Percentiles rank a stretch among this genome's conserved stretches.
Conservation (phyloP, 2,797 vertebrate genomes). For the Sebastes trivittatus region DNA sequence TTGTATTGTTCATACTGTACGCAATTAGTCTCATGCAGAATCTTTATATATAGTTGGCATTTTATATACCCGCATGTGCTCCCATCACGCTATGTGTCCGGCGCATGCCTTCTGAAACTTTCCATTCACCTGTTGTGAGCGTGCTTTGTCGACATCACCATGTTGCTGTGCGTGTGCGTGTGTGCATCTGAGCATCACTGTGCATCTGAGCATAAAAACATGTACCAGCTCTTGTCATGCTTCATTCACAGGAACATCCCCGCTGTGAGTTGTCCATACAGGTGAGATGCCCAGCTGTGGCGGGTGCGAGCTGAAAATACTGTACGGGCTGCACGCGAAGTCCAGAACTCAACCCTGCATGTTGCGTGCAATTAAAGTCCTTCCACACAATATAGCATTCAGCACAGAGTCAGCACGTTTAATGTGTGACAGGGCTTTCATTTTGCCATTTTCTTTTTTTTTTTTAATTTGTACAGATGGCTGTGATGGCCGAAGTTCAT, state of each 20-base stretch:
- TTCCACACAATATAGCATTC: neutral
- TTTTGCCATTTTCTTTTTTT: neutral
- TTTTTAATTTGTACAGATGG: neutral
- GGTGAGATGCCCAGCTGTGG: conserved; percentile 26
- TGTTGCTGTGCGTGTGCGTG: neutral
- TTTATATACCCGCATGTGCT: neutral
- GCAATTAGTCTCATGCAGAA: neutral
- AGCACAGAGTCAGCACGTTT: neutral
- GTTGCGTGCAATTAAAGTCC: neutral
- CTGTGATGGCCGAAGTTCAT: neutral
- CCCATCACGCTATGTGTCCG: neutral
- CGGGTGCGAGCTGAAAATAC: conserved; percentile 4
- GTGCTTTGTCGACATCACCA: conserved; percentile 17
- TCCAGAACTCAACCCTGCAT: neutral
- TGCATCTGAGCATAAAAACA: conserved; percentile 39
- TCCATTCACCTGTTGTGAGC: conserved; percentile 14
- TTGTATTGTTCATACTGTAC: neutral
- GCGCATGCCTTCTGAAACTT: neutral
- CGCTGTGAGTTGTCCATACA: conserved; percentile 17
- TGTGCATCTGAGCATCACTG: conserved; percentile 5
- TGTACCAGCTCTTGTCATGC: conserved; percentile 30
- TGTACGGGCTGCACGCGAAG: conserved; percentile 2
- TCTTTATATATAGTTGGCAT: neutral
- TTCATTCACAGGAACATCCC: conserved; percentile 49
- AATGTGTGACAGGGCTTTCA: neutral